Base-by-base conservation (phyloP, 1,140 invertebrate genomes). In the Notospermus geniculatus region DNA sequence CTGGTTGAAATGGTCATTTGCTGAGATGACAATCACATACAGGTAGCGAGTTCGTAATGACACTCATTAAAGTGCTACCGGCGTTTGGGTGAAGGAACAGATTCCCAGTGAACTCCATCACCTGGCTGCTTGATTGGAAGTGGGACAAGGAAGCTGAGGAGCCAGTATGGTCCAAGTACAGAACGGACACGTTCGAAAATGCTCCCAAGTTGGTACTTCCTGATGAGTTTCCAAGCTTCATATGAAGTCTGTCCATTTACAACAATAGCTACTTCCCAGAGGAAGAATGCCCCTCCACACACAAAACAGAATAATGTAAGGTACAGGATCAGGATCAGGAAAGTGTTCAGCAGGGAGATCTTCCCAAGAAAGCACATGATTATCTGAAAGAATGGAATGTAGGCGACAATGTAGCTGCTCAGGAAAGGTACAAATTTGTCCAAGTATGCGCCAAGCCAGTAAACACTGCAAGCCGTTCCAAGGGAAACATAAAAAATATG, bases 101-200 rank as follows among this genome's bases (percentile, higher is more conserved):
- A 52, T 23, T 63, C 52, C 72, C 72, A 74, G 39, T 66, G 60
- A 13, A 65, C 41, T 43, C 66, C 70, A 63, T 74, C 69, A 5
- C 55, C 65, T 29, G 56, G 30, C 28, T 65, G 62, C n/a, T 66
- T 50, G 9, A 64, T 29, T 32, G 50, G 57, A 25, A 72, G 60
- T 27, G 71, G 71, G 28, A 64, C 60, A 1, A 73, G 19, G n/a
- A 75, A 59, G 23, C 61, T 60, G 28, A 69, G 45, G 1, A 65
- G 58, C 62, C 67, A 66, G 28, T 69, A 59, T 25, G 67, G 60
- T 28, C 74, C 74, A 64, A 76, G 72, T 11, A 67, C 66, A 36
- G 67, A 60, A 19, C 65, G 54, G 27, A 74, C 32, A 45, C 71
- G 72, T 2, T 65, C 59, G 9, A 60, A 53, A 1, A 62, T 4